Conservation (phyloP, 2,113 vertebrate species). For the Plectropomus leopardus region DNA sequence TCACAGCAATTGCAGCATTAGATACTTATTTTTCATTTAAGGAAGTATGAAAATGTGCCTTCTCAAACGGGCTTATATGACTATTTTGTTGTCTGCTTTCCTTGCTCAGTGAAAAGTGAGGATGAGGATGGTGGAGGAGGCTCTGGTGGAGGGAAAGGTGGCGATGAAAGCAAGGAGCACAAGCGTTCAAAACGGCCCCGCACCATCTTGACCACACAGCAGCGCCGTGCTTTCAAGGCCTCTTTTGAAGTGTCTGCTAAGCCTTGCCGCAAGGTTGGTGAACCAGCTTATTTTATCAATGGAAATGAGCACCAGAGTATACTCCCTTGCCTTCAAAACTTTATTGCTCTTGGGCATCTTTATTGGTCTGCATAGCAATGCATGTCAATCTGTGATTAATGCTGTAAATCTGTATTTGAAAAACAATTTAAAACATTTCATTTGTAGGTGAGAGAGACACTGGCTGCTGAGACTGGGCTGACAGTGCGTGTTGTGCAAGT, state of each 20-base stretch:
- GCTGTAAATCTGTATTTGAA: neutral
- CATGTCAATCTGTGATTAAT: neutral
- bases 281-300: slow-evolving; percentile 31
- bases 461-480: slow-evolving; percentile 92
- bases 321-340: neutral
- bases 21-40: neutral
- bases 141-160: slow-evolving; percentile 85
- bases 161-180: slow-evolving; percentile 90
- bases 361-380: neutral
- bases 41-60: neutral
- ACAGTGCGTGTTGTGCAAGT: slow-evolving; percentile 93
- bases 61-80: neutral
- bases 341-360: neutral
- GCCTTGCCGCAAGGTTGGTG: slow-evolving; percentile 90
- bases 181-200: slow-evolving; percentile 92
- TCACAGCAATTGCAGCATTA: neutral
- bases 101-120: slow-evolving; percentile 90
- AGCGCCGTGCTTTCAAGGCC: slow-evolving; percentile 92
- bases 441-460: slow-evolving; percentile 90
- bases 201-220: slow-evolving; percentile 93
- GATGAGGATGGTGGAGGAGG: slow-evolving; percentile 89
- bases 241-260: slow-evolving; percentile 96
- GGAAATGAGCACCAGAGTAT: slow-evolving; percentile 15
- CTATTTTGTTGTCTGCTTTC: slow-evolving; percentile 36
- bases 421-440: neutral